Evolutionary conservation across 2,113 vertebrate genomes (phyloP).

Genomic region (Monopterus albus): DNA sequence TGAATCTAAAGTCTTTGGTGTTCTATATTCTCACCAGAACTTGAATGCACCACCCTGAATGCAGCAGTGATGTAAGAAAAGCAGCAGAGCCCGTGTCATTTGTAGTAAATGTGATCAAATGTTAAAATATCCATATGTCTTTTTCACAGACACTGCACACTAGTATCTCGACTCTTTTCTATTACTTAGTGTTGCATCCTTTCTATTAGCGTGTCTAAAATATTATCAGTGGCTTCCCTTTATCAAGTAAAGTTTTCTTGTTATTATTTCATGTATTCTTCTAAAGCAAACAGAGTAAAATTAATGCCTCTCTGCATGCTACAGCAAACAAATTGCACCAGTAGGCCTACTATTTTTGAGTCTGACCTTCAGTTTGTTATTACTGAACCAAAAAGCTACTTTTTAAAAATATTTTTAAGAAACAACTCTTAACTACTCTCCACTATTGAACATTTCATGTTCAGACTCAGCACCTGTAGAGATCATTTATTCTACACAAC

Average conservation of each 20-base stretch:
- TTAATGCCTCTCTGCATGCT: constrained; percentile 8
- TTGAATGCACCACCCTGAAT: not conserved
- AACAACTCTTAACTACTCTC: constrained; percentile 9
- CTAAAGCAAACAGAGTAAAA: not conserved
- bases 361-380: constrained; percentile 12
- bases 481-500: constrained; percentile 46
- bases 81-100: constrained; percentile 4
- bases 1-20: too few relatives aligned
- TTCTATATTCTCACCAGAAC: not conserved
- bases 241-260: not conserved
- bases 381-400: constrained; percentile 43
- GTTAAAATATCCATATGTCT: constrained; percentile 8
- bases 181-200: not conserved
- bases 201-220: constrained; percentile 9
- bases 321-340: constrained; percentile 38
- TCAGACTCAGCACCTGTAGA: constrained; percentile 49
- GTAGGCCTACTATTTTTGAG: constrained; percentile 5
- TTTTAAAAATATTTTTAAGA: too few relatives aligned
- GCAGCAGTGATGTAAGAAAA: not conserved
- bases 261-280: not conserved
- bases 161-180: not conserved
- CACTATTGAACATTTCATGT: constrained; percentile 9
- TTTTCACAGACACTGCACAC: constrained; percentile 9
- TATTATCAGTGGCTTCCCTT: not conserved
- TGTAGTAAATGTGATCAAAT: constrained; percentile 50